Evolutionary conservation across 2,888 invertebrate genomes (phyloP).

Genomic region (Hypsopygia costalis): DNA sequence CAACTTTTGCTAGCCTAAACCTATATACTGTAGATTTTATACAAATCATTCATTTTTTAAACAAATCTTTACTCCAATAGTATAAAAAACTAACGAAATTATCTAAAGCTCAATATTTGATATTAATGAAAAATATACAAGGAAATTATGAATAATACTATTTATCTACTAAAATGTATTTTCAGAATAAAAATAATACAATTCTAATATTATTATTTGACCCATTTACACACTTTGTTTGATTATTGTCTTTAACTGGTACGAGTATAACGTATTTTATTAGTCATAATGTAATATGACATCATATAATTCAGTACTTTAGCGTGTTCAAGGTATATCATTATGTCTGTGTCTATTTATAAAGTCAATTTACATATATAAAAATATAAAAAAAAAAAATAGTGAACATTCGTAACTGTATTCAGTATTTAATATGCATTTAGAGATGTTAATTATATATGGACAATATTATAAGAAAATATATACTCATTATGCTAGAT

Average conservation of each 20-base stretch:
- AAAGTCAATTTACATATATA: slow-evolving; percentile 29
- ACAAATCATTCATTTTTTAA: slow-evolving; percentile 11
- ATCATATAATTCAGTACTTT: slow-evolving; percentile 12
- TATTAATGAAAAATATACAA: too few species aligned
- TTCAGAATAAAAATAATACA: slow-evolving; percentile 1
- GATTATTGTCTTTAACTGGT: background rate
- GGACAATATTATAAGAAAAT: slow-evolving; percentile 17
- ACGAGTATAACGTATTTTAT: background rate
- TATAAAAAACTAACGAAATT: background rate
- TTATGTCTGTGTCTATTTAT: slow-evolving; percentile 24
- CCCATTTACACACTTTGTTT: slow-evolving; percentile 8
- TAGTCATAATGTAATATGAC: background rate
- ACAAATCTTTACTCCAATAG: background rate
- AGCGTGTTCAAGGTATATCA: slow-evolving; percentile 26
- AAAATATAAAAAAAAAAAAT: slow-evolving; percentile 22
- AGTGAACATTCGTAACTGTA: slow-evolving; percentile 40
- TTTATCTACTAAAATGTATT: slow-evolving; percentile 6
- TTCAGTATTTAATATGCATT: slow-evolving; percentile 21
- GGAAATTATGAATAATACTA: slow-evolving; percentile 2
- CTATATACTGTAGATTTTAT: slow-evolving; percentile 44
- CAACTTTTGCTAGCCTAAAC: slow-evolving; percentile 25
- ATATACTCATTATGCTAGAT: background rate
- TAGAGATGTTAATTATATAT: slow-evolving; percentile 21
- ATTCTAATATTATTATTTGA: slow-evolving; percentile 3
- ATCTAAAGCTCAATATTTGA: slow-evolving; percentile 1